Conservation (phyloP, 2,113 vertebrate genomes). For the Eretmochelys imbricata region DNA sequence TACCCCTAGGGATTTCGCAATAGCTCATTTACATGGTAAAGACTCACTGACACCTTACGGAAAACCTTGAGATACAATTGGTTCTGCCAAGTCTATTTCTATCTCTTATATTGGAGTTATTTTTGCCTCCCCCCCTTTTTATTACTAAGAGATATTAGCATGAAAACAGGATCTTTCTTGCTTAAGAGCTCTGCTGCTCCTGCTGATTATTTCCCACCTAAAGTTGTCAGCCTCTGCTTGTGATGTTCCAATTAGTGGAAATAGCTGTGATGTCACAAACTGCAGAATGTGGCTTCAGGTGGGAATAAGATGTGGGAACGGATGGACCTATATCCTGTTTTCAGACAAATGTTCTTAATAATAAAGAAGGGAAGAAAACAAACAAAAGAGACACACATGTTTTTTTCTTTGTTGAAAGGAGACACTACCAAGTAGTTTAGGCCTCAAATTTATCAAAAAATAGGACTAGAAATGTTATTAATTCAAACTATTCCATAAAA, state of each 20-base stretch:
- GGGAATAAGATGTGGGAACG: slow-evolving; percentile 40
- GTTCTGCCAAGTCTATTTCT: slow-evolving; percentile 27
- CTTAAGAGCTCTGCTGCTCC: slow-evolving; percentile 10
- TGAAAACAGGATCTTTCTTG: slow-evolving; percentile 15
- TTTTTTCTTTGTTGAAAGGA: background rate
- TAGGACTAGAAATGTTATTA: background rate
- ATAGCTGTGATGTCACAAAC: slow-evolving; percentile 10
- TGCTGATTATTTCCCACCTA: background rate
- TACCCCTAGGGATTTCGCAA: background rate
- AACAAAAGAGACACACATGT: background rate
- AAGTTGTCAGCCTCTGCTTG: background rate
- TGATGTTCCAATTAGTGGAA: slow-evolving; percentile 13
- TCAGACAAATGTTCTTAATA: background rate
- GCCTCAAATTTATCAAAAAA: background rate
- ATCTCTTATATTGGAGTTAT: slow-evolving; percentile 27
- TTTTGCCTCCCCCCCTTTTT: slow-evolving; percentile 65
- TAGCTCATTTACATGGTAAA: slow-evolving; percentile 60
- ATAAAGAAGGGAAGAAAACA: background rate
- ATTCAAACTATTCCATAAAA: background rate
- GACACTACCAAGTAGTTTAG: background rate
- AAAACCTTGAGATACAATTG: slow-evolving; percentile 45
- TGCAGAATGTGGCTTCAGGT: slow-evolving; percentile 51
- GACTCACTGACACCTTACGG: slow-evolving; percentile 14
- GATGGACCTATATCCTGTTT: slow-evolving; percentile 41
- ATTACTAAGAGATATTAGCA: slow-evolving; percentile 33